These are phyloP conservation scores for Sylvicola cinctus DNA, from an alignment of 2,888 invertebrate genomes.

Conservation along the genomic window DNA sequence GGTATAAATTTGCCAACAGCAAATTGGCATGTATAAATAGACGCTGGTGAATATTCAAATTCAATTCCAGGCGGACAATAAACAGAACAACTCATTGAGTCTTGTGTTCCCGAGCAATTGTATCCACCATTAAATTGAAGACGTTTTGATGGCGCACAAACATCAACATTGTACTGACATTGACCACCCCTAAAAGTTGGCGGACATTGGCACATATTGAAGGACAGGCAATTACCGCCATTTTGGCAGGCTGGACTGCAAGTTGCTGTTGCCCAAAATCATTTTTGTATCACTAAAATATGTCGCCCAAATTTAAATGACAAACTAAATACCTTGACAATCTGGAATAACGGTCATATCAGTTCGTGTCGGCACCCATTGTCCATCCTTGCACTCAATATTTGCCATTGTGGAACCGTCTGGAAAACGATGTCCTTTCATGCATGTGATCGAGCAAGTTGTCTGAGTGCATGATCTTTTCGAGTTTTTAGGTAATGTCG, in stretches of 20 bases:
- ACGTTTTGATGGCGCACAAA: constrained; percentile 35
- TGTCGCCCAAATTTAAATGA: constrained; percentile 4
- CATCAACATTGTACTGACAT: constrained; percentile 27
- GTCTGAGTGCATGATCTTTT: constrained; percentile 36
- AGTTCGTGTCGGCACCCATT: constrained; percentile 28
- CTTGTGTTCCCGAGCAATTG: constrained; percentile 41
- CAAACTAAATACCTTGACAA: no score
- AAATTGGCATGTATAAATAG: constrained; percentile 44
- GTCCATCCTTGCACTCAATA: constrained; percentile 44
- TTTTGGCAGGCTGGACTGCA: constrained; percentile 56
- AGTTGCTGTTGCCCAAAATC: constrained; percentile 29
- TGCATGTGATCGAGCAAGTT: constrained; percentile 42
- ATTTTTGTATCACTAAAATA: constrained; percentile 4
- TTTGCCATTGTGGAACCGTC: constrained; percentile 48
- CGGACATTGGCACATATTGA: constrained; percentile 61
- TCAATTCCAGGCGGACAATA: constrained; percentile 41
- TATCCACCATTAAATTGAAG: constrained; percentile 58
- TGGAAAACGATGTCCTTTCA: constrained; percentile 43
- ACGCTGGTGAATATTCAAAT: constrained; percentile 37
- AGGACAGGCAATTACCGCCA: constrained; percentile 59
- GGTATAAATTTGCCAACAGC: constrained; percentile 43
- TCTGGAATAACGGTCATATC: constrained; percentile 1
- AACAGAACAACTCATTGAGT: constrained; percentile 39
- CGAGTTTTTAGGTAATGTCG: constrained; percentile 44
- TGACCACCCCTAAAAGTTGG: constrained; percentile 30